phyloP scores from a whole-genome alignment of 2,113 vertebrate genomes.

The Lagenorhynchus albirostris region DNA sequence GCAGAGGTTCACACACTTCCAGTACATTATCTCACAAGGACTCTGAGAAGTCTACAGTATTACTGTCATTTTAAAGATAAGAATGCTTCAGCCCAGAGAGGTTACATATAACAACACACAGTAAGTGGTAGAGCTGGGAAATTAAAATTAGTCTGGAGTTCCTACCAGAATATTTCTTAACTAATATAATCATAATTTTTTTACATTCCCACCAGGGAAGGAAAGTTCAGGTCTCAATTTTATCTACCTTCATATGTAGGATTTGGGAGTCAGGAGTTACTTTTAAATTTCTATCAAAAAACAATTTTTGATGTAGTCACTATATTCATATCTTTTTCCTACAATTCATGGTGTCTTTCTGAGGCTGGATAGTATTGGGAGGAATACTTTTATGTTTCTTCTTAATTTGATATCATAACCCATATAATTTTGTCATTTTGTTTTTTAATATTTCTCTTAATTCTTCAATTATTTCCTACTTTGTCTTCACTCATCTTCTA shows the following conservation, averaged over 20 bases:
- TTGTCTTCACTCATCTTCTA: neutral
- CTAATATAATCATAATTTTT: neutral
- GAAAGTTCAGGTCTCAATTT: neutral
- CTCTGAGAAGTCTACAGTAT: neutral
- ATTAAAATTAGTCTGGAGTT: neutral
- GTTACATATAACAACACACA: neutral
- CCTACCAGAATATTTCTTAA: neutral
- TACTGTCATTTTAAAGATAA: neutral
- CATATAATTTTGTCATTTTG: neutral
- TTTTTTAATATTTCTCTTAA: neutral
- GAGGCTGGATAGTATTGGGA: neutral
- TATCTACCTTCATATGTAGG: neutral
- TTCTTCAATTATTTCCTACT: neutral
- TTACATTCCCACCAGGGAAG: neutral
- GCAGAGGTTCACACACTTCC: neutral
- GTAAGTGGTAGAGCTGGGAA: neutral
- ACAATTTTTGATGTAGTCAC: neutral
- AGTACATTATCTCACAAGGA: neutral
- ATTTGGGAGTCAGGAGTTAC: neutral
- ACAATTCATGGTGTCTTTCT: neutral
- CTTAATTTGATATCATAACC: neutral
- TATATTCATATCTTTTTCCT: neutral
- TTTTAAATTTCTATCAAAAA: neutral
- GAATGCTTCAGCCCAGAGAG: neutral
- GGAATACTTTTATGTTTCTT: neutral